These are phyloP conservation scores for Drosophila varians DNA, from an alignment of 1,140 invertebrate genomes.

Conservation along the genomic window DNA sequence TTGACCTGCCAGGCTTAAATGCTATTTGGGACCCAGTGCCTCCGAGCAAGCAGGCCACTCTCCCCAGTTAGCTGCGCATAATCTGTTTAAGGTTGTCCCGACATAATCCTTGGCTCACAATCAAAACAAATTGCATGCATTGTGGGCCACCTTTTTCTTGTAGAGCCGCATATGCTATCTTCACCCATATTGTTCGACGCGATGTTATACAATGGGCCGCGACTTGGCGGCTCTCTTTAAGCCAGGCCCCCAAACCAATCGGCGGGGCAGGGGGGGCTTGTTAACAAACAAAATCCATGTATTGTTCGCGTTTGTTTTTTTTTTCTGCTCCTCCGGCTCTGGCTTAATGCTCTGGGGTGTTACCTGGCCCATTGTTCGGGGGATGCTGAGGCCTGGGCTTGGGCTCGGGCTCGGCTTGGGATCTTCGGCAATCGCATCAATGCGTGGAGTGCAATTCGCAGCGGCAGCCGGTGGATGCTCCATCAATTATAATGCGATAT, in stretches of 20 bases:
- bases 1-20: slow-evolving; percentile 25
- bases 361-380: slow-evolving; percentile 47
- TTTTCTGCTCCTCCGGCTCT: background rate
- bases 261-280: slow-evolving; percentile 35
- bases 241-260: slow-evolving; percentile 63
- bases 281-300: slow-evolving; percentile 72
- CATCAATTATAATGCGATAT: slow-evolving; percentile 80
- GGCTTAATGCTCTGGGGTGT: slow-evolving; percentile 24
- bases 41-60: background rate
- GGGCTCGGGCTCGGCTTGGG: background rate
- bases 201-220: slow-evolving; percentile 47
- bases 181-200: slow-evolving; percentile 43
- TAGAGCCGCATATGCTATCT: slow-evolving; percentile 30
- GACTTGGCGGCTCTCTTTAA: slow-evolving; percentile 41
- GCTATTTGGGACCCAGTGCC: slow-evolving; percentile 13
- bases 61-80: background rate
- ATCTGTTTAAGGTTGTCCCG: slow-evolving; percentile 19
- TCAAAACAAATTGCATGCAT: slow-evolving; percentile 60
- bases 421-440: slow-evolving; percentile 45
- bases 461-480: slow-evolving; percentile 25
- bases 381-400: slow-evolving; percentile 1
- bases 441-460: slow-evolving; percentile 52
- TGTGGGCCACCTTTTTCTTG: slow-evolving; percentile 52
- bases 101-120: slow-evolving; percentile 50
- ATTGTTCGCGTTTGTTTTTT: slow-evolving; percentile 56